Evolutionary conservation across 2,888 invertebrate species (phyloP).

Genomic region (Lottia gigantea): DNA sequence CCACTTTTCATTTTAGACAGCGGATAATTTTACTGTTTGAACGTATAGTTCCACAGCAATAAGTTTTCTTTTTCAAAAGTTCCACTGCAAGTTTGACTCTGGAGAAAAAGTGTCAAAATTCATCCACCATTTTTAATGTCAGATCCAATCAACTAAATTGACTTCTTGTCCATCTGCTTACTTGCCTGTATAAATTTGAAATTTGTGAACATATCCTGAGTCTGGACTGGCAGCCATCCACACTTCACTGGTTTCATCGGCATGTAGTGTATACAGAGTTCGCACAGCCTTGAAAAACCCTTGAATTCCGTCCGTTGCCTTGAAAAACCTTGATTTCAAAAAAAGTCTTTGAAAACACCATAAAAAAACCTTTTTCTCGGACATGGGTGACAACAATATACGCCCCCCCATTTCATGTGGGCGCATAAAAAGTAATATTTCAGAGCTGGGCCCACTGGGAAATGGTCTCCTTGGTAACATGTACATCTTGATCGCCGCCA

Average conservation of each 20-base stretch:
- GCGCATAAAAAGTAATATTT: no score
- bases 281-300: no score
- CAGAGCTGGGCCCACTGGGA: no score
- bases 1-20: background rate
- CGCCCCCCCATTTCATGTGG: no score
- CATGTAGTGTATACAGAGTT: conserved; percentile 20
- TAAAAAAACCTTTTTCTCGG: no score
- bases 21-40: background rate
- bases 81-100: background rate
- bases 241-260: conserved; percentile 27
- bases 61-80: background rate
- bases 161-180: conserved; percentile 5
- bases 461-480: no score
- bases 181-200: conserved; percentile 22
- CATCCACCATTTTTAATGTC: background rate
- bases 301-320: no score
- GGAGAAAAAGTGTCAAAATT: background rate
- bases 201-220: conserved; percentile 24
- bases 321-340: no score
- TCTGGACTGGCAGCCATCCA: conserved; percentile 21
- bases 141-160: background rate
- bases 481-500: no score
- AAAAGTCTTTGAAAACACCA: no score
- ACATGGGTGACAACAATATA: no score
- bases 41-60: background rate